These are phyloP conservation scores for Lonchura striata DNA, from an alignment of 2,113 vertebrate species.

Conservation along the genomic window DNA sequence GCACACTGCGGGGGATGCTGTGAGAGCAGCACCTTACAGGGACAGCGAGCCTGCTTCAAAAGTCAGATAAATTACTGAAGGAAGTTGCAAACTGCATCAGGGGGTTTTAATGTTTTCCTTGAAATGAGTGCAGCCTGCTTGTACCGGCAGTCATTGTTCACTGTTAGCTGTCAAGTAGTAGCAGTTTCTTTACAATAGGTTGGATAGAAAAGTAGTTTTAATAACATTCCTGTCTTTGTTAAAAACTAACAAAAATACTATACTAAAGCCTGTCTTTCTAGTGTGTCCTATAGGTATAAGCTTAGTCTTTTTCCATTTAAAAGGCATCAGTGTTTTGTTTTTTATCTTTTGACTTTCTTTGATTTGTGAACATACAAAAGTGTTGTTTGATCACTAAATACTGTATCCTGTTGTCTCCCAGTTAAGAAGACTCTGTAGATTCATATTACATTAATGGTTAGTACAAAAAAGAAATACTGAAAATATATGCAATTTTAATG, in stretches of 20 bases:
- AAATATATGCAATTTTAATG: not conserved
- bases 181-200: not conserved
- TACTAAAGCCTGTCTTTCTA: not conserved
- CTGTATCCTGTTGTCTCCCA: not conserved
- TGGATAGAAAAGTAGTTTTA: not conserved
- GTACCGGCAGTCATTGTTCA: not conserved
- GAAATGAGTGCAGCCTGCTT: not conserved
- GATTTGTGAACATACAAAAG: not conserved
- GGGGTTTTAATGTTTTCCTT: accelerated
- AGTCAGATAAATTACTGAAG: not conserved
- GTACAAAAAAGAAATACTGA: not conserved
- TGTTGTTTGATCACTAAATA: not conserved
- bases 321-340: not conserved
- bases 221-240: not conserved
- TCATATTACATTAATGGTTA: not conserved
- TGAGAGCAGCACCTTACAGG: not conserved
- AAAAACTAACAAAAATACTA: not conserved
- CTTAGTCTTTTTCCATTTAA: not conserved
- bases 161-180: not conserved
- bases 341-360: not conserved
- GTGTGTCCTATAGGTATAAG: not conserved
- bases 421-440: not conserved
- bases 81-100: not conserved
- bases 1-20: not conserved
- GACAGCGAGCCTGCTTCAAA: not conserved